Base-by-base conservation (phyloP, 2,113 vertebrate genomes). In the Ceratotherium simum region DNA sequence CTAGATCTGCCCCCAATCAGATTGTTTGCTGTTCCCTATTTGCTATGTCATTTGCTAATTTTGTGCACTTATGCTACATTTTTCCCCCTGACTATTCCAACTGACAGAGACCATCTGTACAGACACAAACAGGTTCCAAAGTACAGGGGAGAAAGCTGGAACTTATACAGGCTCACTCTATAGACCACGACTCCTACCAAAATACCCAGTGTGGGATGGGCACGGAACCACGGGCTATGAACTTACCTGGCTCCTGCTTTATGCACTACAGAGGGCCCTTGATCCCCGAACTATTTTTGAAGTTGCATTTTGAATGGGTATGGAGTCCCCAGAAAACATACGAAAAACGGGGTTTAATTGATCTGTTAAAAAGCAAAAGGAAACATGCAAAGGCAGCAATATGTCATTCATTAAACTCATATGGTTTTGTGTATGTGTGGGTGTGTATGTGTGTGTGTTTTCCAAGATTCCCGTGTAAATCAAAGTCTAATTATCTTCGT, bases 71-170 rank as follows among this genome's bases (percentile, higher is more conserved):
- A 78, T 31, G 87, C 60, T 96, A 27, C 86, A 88, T 87, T 88
- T 56, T 54, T 18, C 75, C 83, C 82, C 42, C 25, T 23, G 42
- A 97, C 79, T 80, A 39, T 90, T 93, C 46, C 95, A 67, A 75
- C 91, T 73, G 96, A 96, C 89, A 97, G 97, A 96, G 79, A 96
- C 97, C 96, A 96, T 97, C 96, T 95, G 95, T 73, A 93, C 81
- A 82, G 81, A 89, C 29, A 72, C 51, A 90, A 60, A 90, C 60
- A 85, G 96, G 70, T 97, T 96, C 96, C 93, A 94, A 95, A 96
- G 95, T 75, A 91, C 60, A 95, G 70, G 70, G 58, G 78, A 78
- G 64, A 58, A 75, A 56, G 82, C 51, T 87, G 96, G 85, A 91
- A 89, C 12, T 51, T 89, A 14, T 0, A 36, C 72, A 87, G 78